Evolutionary conservation across 2,797 vertebrate genomes (phyloP).

Genomic region (Gallinago stenura): DNA sequence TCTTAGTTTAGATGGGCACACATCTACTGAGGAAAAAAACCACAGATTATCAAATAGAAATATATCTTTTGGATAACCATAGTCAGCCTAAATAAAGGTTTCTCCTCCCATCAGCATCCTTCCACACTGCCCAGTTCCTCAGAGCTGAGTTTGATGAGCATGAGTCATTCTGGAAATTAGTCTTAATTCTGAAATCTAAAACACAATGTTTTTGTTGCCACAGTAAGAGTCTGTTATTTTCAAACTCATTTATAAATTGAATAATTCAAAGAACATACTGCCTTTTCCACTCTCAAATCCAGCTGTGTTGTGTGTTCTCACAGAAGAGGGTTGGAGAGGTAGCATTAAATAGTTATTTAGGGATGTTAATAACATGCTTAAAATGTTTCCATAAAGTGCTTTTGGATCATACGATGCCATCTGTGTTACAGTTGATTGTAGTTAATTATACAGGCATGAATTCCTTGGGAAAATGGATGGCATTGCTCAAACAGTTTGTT

Average conservation of each 20-base stretch:
- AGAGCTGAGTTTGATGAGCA: background rate
- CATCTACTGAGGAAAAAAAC: background rate
- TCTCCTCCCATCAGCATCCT: background rate
- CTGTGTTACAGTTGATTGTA: constrained; percentile 61
- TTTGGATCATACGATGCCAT: constrained; percentile 37
- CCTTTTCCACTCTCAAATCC: constrained; percentile 26
- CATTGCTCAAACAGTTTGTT: background rate
- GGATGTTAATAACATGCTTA: constrained; percentile 54
- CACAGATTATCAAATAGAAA: background rate
- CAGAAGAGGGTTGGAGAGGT: constrained; percentile 8
- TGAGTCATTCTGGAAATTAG: constrained; percentile 20
- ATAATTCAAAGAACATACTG: background rate
- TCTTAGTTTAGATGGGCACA: background rate
- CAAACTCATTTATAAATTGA: constrained; percentile 43
- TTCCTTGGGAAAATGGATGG: constrained; percentile 28
- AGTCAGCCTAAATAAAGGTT: background rate
- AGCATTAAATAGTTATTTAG: constrained; percentile 56
- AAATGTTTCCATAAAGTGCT: constrained; percentile 25
- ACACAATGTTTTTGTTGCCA: background rate
- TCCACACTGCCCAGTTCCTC: background rate
- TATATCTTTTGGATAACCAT: background rate
- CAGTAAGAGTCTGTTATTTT: constrained; percentile 25
- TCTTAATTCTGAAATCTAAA: background rate
- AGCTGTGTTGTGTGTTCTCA: constrained; percentile 68
- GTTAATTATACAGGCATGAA: constrained; percentile 55